A percentile compares a stretch with the other conserved stretches of the same genome.
Conservation (phyloP, 2,888 invertebrate genomes). For the Luperina nickerlii region DNA sequence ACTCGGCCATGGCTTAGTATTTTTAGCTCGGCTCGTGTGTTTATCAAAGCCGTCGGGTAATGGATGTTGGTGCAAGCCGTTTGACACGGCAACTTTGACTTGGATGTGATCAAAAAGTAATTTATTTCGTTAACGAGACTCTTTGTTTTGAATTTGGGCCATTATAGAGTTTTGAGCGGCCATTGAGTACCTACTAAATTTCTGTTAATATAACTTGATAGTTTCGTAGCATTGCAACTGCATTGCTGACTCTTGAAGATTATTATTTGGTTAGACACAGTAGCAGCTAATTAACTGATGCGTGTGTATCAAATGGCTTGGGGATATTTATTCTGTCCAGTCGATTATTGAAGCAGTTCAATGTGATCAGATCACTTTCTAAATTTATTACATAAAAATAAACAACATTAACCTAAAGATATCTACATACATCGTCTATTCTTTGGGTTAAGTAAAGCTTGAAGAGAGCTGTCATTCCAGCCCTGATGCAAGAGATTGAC, state of each 20-base stretch:
- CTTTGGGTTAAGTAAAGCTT: not conserved
- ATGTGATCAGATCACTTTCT: not conserved
- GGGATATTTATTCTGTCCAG: no score
- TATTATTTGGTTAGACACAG: no score
- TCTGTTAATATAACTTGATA: not conserved
- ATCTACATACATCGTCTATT: not conserved
- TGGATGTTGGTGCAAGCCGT: constrained; percentile 55
- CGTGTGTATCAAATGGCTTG: no score
- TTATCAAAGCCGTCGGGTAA: constrained; percentile 67
- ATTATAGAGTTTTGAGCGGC: not conserved
- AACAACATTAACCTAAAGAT: not conserved
- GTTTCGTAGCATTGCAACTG: not conserved
- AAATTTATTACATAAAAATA: not conserved
- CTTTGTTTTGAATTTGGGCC: not conserved
- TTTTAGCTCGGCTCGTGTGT: constrained; percentile 71
- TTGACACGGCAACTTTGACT: constrained; percentile 42
- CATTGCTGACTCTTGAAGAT: not conserved
- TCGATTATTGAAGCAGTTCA: no score
- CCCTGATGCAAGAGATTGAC: not conserved
- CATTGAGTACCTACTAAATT: not conserved
- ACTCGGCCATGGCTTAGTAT: constrained; percentile 72
- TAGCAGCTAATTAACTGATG: no score
- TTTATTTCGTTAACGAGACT: constrained; percentile 22
- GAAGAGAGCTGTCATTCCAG: not conserved
- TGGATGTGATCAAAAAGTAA: constrained; percentile 49